Base-by-base conservation (phyloP, 2,888 invertebrate genomes). In the Lymantria monacha region DNA sequence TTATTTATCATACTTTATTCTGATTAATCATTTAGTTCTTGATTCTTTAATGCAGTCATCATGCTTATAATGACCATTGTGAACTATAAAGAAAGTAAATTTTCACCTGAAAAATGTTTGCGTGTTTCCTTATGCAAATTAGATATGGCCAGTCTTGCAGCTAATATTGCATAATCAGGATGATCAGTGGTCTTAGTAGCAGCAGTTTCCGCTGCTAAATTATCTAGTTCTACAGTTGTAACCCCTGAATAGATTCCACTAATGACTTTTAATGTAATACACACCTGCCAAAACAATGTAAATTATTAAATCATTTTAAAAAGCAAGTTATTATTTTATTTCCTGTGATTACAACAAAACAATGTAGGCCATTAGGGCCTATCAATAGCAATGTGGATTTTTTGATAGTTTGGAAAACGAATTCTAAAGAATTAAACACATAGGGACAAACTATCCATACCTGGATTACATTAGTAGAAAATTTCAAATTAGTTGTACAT, bases 81-180 rank as follows among this genome's bases (percentile, higher is more conserved):
- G 22, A 5, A 5, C 22, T 22, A 5, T 22, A 22, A 22, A 22
- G 22, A 22, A 22, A 2, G 5, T 22, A 22, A 22, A 22, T 3
- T 22, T 30, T 75, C 90, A 96, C 97, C 96, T 70, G 96, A 96
- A 80, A 98, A 99, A 46, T 94, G 94, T 87, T 99, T 98, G 76
- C 96, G 98, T 0, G 99, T 99, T 92, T 99, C 98, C 79, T 99
- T 99, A 76, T 99, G 99, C 55, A 99, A 92, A 91, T 99, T 99
- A 0, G 99, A 98, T 43, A 99, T 95, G 8, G 98, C 99, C 73
- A 99, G 96, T 64, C 99, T 93, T 3, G 96, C 97, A 48, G 97
- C 97, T 46, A 97, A 86, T 53, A 96, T 91, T 7, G 96, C 99
- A 92, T 99, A 99, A 89, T 99, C 99, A 0, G 99, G 98, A 88